Conservation (phyloP, 2,888 invertebrate genomes). For the Entomobrya proxima region DNA sequence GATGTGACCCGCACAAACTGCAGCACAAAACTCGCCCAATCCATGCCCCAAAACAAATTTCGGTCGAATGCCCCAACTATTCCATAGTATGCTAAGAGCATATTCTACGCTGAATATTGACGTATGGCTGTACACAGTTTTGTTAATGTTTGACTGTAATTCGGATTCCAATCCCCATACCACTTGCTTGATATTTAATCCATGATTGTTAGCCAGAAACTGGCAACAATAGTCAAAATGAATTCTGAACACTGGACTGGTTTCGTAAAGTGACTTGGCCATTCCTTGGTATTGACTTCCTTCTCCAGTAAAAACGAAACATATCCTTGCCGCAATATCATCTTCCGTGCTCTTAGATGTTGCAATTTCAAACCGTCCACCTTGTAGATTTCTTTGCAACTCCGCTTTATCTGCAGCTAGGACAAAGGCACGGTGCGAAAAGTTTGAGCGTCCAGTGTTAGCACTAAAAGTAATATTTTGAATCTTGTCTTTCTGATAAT, state of each 20-base stretch:
- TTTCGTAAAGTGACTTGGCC: neutral
- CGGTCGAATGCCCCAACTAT: neutral
- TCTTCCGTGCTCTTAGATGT: too few relatives aligned
- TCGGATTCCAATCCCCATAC: too few relatives aligned
- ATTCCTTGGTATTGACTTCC: neutral
- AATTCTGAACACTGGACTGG: neutral
- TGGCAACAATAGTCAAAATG: neutral
- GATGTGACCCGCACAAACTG: neutral
- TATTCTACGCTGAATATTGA: neutral
- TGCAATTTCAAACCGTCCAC: neutral
- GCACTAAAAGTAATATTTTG: neutral
- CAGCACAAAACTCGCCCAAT: neutral
- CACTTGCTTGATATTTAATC: too few relatives aligned
- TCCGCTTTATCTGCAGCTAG: neutral
- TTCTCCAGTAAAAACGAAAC: conserved; percentile 63
- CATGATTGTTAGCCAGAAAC: too few relatives aligned
- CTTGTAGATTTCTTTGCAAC: neutral
- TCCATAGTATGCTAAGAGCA: neutral
- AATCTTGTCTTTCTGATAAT: neutral
- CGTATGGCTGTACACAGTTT: neutral
- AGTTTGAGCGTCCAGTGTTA: neutral
- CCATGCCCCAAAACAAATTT: neutral
- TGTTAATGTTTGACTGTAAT: neutral
- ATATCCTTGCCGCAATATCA: neutral
- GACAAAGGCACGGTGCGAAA: neutral